These are phyloP conservation scores for Coelinius sp. DNA, from an alignment of 2,888 invertebrate species.

Conservation along the genomic window DNA sequence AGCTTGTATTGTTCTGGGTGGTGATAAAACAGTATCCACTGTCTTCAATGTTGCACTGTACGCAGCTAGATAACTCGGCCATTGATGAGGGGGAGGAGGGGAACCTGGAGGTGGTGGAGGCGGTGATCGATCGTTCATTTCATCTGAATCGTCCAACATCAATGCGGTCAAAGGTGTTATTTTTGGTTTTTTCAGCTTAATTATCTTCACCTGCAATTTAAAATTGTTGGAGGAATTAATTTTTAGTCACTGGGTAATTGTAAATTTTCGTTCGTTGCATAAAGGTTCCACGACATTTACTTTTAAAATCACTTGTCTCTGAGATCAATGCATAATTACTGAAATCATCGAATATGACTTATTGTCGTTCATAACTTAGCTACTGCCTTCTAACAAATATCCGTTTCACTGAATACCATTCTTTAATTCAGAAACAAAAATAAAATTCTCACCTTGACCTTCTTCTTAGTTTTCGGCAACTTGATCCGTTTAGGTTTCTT, in stretches of 20 bases:
- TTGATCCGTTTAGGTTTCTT: constrained; percentile 74
- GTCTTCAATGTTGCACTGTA: constrained; percentile 55
- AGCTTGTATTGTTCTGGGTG: constrained; percentile 35
- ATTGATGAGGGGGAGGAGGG: constrained; percentile 73
- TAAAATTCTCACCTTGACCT: constrained; percentile 69
- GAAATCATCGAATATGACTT: too few relatives aligned
- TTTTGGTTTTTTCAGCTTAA: constrained; percentile 68
- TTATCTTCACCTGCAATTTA: constrained; percentile 70
- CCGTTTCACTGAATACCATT: too few relatives aligned
- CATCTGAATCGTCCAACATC: constrained; percentile 72
- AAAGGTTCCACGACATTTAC: too few relatives aligned
- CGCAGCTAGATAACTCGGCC: constrained; percentile 69
- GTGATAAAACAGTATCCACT: constrained; percentile 34
- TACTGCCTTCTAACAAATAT: too few relatives aligned
- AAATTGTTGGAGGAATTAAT: background rate
- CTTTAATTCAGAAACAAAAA: background rate
- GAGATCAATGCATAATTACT: too few relatives aligned
- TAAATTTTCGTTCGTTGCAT: too few relatives aligned
- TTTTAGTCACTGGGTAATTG: background rate
- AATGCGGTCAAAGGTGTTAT: constrained; percentile 63
- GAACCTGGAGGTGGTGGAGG: constrained; percentile 77
- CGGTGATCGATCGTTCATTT: constrained; percentile 73
- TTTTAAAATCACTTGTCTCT: too few relatives aligned
- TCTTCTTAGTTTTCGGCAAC: constrained; percentile 72
- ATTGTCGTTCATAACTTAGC: too few relatives aligned